Conservation (phyloP, 2,797 vertebrate genomes). For the Macroramphosus scolopax region DNA sequence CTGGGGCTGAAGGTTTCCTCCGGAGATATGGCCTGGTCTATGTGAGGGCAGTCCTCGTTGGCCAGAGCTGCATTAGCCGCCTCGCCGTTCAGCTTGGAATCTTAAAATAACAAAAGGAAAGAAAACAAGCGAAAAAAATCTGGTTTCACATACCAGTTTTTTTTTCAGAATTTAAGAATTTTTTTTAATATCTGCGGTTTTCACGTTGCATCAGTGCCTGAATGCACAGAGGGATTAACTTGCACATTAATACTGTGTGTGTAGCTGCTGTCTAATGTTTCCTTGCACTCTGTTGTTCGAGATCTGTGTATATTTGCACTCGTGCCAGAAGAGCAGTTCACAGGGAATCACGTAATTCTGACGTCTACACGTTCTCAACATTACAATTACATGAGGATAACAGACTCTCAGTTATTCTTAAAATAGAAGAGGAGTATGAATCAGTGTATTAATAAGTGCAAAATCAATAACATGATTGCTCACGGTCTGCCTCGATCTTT, state of each 20-base stretch:
- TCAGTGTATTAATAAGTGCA: conserved; percentile 50
- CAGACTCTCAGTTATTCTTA: conserved; percentile 30
- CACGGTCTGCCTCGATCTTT: conserved; percentile 36
- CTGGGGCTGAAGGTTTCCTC: conserved; percentile 98
- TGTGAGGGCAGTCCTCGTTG: conserved; percentile 99
- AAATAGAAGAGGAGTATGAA: conserved; percentile 39
- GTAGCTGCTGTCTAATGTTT: conserved; percentile 21
- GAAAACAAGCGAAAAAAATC: conserved; percentile 10
- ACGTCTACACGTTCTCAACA: conserved; percentile 27
- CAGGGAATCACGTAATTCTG: conserved; percentile 16
- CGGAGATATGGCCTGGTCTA: conserved; percentile 98
- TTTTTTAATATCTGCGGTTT: too few relatives aligned
- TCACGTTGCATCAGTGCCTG: neutral
- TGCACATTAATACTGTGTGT: conserved; percentile 2
- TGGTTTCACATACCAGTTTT: conserved; percentile 23
- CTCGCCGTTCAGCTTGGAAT: conserved; percentile 99
- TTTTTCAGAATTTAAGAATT: conserved; percentile 2
- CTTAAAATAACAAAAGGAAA: conserved; percentile 68
- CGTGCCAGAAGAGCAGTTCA: conserved; percentile 13
- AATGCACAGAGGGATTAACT: conserved; percentile 11
- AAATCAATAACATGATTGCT: conserved; percentile 65
- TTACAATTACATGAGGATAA: conserved; percentile 25
- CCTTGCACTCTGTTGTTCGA: conserved; percentile 15
- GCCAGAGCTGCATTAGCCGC: conserved; percentile 97
- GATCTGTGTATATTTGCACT: conserved; percentile 20